A percentile compares a stretch with the other conserved stretches of the same genome.
Evolutionary conservation across 2,797 vertebrate species (phyloP).

Genomic region (Mormyrus hasselquistii): DNA sequence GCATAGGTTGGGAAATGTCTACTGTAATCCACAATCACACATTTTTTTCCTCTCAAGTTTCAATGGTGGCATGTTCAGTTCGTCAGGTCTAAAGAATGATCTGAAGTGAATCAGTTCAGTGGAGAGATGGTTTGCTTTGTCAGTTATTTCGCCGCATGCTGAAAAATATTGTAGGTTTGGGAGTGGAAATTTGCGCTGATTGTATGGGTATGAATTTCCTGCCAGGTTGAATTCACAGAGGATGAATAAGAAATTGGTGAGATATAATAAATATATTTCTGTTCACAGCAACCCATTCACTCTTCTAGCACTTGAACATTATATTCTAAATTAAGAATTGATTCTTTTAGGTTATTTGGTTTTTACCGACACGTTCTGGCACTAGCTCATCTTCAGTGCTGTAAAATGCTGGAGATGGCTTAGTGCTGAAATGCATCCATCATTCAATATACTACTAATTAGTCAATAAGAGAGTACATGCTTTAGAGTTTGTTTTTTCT

Average conservation of each 20-base stretch:
- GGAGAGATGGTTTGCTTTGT: neutral
- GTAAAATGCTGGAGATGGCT: neutral
- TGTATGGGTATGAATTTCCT: neutral
- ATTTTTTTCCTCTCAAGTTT: neutral
- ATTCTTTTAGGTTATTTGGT: neutral
- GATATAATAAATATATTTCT: neutral
- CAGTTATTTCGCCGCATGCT: neutral
- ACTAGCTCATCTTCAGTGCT: neutral
- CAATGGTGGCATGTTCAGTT: neutral
- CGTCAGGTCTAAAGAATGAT: neutral
- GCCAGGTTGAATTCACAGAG: neutral
- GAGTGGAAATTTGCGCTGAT: neutral
- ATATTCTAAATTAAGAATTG: neutral
- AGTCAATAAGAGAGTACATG: neutral
- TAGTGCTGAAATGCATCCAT: neutral
- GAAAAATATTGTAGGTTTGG: neutral
- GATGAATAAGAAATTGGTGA: neutral
- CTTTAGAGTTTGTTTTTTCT: neutral
- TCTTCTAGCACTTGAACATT: neutral
- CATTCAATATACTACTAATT: neutral
- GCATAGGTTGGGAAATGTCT: neutral
- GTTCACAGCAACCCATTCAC: neutral
- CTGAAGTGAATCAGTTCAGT: neutral
- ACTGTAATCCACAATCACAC: neutral
- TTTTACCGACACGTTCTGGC: neutral